These are phyloP conservation scores for Hydrolagus colliei DNA, from an alignment of 2,797 vertebrate species.

Conservation along the genomic window DNA sequence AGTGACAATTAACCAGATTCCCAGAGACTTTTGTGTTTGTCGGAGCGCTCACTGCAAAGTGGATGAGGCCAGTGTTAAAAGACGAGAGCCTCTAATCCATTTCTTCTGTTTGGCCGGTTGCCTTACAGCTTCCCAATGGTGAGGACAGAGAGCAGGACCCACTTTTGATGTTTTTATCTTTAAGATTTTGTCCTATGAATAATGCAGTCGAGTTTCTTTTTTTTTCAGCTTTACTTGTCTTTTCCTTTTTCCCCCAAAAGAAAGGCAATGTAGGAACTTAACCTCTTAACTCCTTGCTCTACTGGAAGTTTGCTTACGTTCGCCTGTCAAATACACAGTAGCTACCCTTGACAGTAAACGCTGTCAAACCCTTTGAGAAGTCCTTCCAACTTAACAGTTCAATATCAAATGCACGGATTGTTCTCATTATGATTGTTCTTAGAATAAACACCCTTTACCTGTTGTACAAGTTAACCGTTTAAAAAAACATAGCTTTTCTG, in stretches of 20 bases:
- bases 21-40: background rate
- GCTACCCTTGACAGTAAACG: background rate
- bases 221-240: background rate
- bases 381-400: no score
- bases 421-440: no score
- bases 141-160: background rate
- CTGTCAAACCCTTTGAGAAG: no score
- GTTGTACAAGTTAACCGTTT: background rate
- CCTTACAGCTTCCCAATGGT: background rate
- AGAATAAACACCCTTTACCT: background rate
- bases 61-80: background rate
- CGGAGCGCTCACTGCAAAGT: background rate
- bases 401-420: no score
- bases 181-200: background rate
- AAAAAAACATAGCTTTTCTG: background rate
- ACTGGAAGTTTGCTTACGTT: background rate
- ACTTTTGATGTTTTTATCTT: conserved; percentile 11
- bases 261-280: background rate
- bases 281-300: background rate
- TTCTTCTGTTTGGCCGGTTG: background rate
- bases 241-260: background rate
- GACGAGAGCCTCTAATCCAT: background rate
- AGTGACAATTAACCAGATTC: background rate
- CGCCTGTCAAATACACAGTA: background rate
- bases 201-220: background rate